Evolutionary conservation across 30 jellyfish, hydroid and myxozoan genomes (phyloP).

Genomic region (Chrysaora quinquecirrha): DNA sequence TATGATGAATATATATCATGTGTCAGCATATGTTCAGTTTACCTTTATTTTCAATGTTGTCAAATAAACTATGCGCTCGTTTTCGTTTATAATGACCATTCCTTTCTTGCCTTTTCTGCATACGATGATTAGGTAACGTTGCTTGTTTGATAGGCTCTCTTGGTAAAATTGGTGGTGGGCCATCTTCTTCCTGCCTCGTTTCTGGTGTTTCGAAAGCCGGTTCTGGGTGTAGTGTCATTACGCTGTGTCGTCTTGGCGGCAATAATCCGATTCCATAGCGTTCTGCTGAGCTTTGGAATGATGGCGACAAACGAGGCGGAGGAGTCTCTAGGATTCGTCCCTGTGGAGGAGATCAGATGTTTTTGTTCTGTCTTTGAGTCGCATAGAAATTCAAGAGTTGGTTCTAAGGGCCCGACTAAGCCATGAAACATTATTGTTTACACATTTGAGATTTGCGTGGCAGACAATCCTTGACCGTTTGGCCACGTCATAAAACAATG

Average conservation of each 20-base stretch:
- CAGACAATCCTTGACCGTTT: no score
- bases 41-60: no score
- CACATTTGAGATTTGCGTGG: no score
- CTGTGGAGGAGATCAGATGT: background rate
- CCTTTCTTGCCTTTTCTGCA: no score
- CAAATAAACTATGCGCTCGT: no score
- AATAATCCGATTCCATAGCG: background rate
- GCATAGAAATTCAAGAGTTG: background rate
- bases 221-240: background rate
- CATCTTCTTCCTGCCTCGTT: background rate
- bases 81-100: no score
- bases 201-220: slow-evolving; percentile 3
- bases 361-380: background rate
- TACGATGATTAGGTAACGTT: no score
- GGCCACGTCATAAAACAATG: no score
- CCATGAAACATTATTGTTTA: no score
- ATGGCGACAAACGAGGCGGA: slow-evolving; percentile 63
- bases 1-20: no score
- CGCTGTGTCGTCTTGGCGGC: slow-evolving; percentile 44
- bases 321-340: slow-evolving; percentile 25
- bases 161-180: slow-evolving; percentile 40
- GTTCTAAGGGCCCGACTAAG: no score
- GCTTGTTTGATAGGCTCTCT: slow-evolving; percentile 62
- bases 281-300: slow-evolving; percentile 55
- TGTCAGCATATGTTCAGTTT: no score